Evolutionary conservation across 1,140 invertebrate species (phyloP), one percentile per base, ranked within the genome.

Genomic region (Brachystomella parvula): DNA sequence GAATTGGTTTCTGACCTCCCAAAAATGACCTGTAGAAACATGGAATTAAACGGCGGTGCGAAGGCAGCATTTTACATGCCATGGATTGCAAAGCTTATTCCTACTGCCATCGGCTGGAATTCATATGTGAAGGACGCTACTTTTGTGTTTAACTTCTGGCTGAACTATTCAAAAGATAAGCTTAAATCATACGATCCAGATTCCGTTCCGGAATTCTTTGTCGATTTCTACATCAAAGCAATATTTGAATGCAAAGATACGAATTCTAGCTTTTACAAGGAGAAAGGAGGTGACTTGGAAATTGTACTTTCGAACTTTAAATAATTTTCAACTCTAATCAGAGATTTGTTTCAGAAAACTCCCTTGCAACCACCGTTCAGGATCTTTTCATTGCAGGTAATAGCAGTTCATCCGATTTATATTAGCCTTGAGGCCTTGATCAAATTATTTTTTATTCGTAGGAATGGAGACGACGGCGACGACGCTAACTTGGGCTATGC

Each of bases 401-500:
- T n/a, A n/a, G n/a, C n/a, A n/a, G n/a, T n/a, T n/a, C n/a, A n/a
- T n/a, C n/a, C n/a, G n/a, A n/a, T n/a, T n/a, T n/a, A n/a, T n/a
- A n/a, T n/a, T n/a, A n/a, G n/a, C n/a, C n/a, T n/a, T n/a, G n/a
- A n/a, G n/a, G n/a, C n/a, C n/a, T n/a, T n/a, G n/a, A n/a, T n/a
- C n/a, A n/a, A n/a, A n/a, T n/a, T n/a, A n/a, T n/a, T n/a, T n/a
- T n/a, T n/a, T n/a, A n/a, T n/a, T n/a, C n/a, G n/a, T n/a, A n/a
- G 71, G 71, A 17, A 75, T 71, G 6, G 78, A 78, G 29, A 80
- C 78, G 0, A 76, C 76, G 2, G 44, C 73, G 0, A 75, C 76
- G 1, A 75, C 78, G 2, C 59, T 79, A 2, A 67, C 63, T 12
- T 80, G 79, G 78, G 62, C 71, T 1, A 30, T 78, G 28, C 62